Evolutionary conservation across 1,140 invertebrate species (phyloP), one percentile per base, ranked within the genome.

Genomic region (Oryctes rhinoceros): DNA sequence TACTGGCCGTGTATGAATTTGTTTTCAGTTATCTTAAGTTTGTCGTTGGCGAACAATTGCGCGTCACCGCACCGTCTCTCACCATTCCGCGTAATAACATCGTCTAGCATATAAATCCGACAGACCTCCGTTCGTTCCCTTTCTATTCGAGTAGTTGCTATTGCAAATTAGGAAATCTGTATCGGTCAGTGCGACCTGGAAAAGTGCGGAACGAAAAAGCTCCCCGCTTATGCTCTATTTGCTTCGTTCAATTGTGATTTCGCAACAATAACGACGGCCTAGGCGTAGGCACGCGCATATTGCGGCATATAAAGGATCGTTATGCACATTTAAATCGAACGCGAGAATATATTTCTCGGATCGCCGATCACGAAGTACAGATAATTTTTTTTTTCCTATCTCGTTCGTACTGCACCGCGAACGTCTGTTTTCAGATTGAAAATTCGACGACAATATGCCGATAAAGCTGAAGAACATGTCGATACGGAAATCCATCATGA

Each of bases 191-290:
- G 65, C 20, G 65, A 4, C 24, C 24, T 35, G 24, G 1, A 37
- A 71, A 35, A 71, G 1, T 71, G 35, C 13, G 20, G 65, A 71
- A 71, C 6, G 65, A 71, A 71, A n/a, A 71, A 37, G 7, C 24
- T 71, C 18, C n/a, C 9, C 9, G 65, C 65, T 13, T 71, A 30
- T 71, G 65, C 65, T 30, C 65, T 71, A 35, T 71, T 71, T 71
- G 18, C 24, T 24, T 71, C 24, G n/a, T 71, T 71, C 24, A 71
- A 71, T 71, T 71, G 65, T 37, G 5, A 30, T 71, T 35, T 71
- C 37, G 65, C 65, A 71, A 71, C 10, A 71, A 37, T 71, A 10
- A 35, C 65, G 24, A 30, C 9, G 37, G 39, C 39, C 9, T 10
- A 44, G 3, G 9, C 39, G 39, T 44, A 44, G 5, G 39, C 39